These are phyloP conservation scores for Eclectus roratus DNA, from an alignment of 2,113 vertebrate species.

Conservation along the genomic window DNA sequence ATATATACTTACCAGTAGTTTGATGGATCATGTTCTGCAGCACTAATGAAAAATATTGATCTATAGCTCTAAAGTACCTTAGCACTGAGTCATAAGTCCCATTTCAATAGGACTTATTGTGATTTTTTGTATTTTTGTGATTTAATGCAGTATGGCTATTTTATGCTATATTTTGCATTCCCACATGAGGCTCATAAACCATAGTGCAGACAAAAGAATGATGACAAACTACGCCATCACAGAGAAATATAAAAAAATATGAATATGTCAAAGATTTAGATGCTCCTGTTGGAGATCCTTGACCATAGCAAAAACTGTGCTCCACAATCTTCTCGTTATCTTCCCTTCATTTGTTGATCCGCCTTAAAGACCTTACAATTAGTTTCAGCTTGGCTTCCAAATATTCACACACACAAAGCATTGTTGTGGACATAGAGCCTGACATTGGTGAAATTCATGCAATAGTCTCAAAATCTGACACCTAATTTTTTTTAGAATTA, in stretches of 20 bases:
- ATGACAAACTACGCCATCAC: neutral
- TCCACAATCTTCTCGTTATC: neutral
- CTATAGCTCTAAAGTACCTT: neutral
- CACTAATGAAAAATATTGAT: neutral
- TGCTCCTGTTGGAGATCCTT: neutral
- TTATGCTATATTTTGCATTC: slow-evolving; percentile 9
- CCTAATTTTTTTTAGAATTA: neutral
- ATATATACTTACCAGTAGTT: neutral
- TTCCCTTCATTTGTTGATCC: neutral
- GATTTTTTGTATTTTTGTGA: neutral
- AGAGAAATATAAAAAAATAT: slow-evolving; percentile 7
- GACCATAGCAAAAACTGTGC: neutral
- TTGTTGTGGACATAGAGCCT: neutral
- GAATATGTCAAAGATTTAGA: neutral
- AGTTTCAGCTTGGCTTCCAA: neutral
- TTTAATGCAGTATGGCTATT: slow-evolving; percentile 13
- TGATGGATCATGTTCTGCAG: neutral
- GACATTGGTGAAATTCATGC: neutral
- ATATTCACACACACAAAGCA: neutral
- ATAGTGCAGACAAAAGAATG: neutral
- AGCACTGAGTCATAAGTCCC: neutral
- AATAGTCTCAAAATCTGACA: neutral
- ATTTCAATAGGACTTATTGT: neutral
- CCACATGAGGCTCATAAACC: neutral
- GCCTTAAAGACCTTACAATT: neutral